phyloP scores from a whole-genome alignment of 2,797 vertebrate genomes.

The Paratrypauchen microcephalus region DNA sequence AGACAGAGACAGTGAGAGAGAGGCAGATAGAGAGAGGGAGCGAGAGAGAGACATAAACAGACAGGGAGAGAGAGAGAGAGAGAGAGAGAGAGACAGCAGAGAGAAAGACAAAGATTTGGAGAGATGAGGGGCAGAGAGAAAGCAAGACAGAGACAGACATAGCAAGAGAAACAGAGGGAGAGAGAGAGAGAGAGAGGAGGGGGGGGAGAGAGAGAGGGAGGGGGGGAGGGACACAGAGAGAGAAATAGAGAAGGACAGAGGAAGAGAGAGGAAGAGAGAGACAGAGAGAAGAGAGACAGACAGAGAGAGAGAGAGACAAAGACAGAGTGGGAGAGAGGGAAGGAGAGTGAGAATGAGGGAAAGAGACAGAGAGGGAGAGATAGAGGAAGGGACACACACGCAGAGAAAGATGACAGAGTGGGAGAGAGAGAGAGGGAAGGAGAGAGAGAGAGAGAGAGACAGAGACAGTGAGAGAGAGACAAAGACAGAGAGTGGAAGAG shows the following conservation, averaged over 20 bases:
- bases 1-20: no score
- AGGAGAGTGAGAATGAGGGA: not conserved
- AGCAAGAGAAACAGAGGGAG: no score
- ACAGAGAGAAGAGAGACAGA: not conserved
- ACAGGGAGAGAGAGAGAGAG: no score
- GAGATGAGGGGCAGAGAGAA: no score
- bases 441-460: not conserved
- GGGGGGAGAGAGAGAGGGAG: no score
- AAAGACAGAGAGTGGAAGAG: not conserved
- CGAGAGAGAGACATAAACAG: not conserved
- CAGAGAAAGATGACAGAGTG: not conserved
- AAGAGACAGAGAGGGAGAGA: not conserved
- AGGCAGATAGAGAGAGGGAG: no score
- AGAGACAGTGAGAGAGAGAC: conserved; percentile 9
- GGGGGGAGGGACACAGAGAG: no score
- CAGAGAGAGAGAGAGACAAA: not conserved
- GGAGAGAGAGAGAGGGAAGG: no score
- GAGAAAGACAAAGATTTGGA: no score
- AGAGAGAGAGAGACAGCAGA: no score
- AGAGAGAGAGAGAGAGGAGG: no score
- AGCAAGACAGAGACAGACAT: no score
- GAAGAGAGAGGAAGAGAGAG: not conserved
- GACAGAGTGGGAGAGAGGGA: not conserved
- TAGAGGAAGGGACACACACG: not conserved
- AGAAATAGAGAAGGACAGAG: not conserved